phyloP scores from a whole-genome alignment of 2,888 invertebrate species.

The Lasioglossum leucozonium region DNA sequence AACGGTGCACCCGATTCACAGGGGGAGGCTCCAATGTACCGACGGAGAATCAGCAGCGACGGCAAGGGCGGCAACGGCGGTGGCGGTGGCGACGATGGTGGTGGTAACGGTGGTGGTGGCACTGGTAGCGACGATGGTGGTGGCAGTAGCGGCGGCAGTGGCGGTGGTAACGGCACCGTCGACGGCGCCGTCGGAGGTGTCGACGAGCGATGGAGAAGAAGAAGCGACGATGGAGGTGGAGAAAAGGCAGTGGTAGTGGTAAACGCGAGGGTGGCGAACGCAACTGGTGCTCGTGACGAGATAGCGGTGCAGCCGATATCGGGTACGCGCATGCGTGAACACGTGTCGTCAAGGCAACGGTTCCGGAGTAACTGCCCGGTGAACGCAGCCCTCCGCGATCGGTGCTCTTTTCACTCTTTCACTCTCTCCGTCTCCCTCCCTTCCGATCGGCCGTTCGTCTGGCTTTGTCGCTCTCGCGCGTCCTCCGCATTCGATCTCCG shows the following conservation, averaged over 20 bases:
- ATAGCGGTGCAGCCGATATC: slow-evolving; percentile 54
- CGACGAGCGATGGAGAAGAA: slow-evolving; percentile 16
- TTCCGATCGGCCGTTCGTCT: slow-evolving; percentile 14
- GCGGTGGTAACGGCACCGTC: slow-evolving; percentile 20
- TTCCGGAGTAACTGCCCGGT: slow-evolving; percentile 83
- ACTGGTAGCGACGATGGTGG: slow-evolving; percentile 23
- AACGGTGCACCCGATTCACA: slow-evolving; percentile 13
- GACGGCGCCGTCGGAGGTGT: slow-evolving; percentile 23
- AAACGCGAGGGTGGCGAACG: slow-evolving; percentile 68
- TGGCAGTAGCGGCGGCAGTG: slow-evolving; percentile 29
- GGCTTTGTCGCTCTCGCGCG: not conserved
- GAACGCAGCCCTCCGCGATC: slow-evolving; percentile 74
- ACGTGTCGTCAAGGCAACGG: slow-evolving; percentile 84
- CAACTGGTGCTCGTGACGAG: slow-evolving; percentile 66
- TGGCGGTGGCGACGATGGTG: slow-evolving; percentile 39
- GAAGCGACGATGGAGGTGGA: slow-evolving; percentile 24
- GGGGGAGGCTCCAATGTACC: slow-evolving; percentile 49
- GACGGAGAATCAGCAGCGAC: slow-evolving; percentile 27
- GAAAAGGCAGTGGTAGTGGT: slow-evolving; percentile 16
- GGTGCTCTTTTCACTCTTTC: slow-evolving; percentile 63
- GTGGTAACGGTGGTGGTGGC: slow-evolving; percentile 33
- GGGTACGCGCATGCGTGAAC: slow-evolving; percentile 76
- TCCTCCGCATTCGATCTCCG: not conserved
- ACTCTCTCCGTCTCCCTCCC: slow-evolving; percentile 42
- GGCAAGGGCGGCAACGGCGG: slow-evolving; percentile 23